Base-by-base conservation (phyloP, 2,888 invertebrate species). In the Caenorhabditis angaria region DNA sequence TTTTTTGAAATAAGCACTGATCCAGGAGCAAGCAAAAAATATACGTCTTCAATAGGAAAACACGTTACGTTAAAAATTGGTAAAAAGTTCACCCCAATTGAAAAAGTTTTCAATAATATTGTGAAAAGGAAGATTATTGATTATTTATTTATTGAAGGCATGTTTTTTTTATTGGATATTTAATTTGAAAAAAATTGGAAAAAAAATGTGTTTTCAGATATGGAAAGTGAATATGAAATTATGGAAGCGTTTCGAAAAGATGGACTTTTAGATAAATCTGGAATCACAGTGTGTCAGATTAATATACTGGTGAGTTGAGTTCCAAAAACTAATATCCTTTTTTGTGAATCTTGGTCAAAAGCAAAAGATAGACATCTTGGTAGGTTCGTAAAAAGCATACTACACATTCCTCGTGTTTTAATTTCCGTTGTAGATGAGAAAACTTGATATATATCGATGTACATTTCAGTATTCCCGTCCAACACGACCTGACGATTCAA, bases 211-310 rank as follows among this genome's bases (percentile, higher is more conserved):
- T 12, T 27, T 54, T 10, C 18, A 54, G 28, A 25, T 20, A 35
- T 28, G 22, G 68, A 64, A 14, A 59, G 68, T 2, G 72, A 72
- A 20, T 72, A 65, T 24, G 72, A 72, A 50, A 68, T 72, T 58
- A 64, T 72, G 72, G 29, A 63, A 0, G 67, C 67, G 55, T 29
- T 72, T 3, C 64, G 60, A 5, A 67, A 61, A n/a, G 53, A 54
- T 25, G 72, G 72, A 18, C 54, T 64, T 2, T 29, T 72, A 18
- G 72, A 67, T n/a, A 25, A 61, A 28, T 58, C 64, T n/a, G 68
- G 67, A 18, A 65, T 72, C 2, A 65, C 64, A 29, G 58, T 72
- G 6, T 72, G 72, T 41, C 72, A 72, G 20, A 68, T 72, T 24
- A 72, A 72, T 25, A 60, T 72, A 41, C 65, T 62, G 57, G 69